These are phyloP conservation scores for Lampropteryx suffumata DNA, from an alignment of 2,888 invertebrate genomes.

Conservation along the genomic window DNA sequence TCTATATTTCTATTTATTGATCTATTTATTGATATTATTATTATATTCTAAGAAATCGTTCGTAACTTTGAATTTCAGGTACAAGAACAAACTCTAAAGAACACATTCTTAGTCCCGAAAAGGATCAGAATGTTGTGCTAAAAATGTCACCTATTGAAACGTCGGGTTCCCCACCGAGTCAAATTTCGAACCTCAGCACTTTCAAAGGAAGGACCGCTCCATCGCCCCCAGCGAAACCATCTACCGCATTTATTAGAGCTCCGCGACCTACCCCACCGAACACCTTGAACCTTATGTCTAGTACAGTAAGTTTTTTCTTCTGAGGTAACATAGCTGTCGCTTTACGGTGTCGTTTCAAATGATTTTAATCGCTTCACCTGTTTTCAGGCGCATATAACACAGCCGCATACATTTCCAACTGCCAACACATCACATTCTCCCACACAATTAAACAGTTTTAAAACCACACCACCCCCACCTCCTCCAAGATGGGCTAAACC, in stretches of 20 bases:
- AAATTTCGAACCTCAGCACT: conserved; percentile 83
- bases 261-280: conserved; percentile 92
- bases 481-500: conserved; percentile 94
- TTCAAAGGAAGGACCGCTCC: conserved; percentile 85
- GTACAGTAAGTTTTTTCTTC: conserved; percentile 67
- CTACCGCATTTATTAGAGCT: conserved; percentile 80
- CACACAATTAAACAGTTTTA: conserved; percentile 58
- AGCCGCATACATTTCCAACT: conserved; percentile 76
- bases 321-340: conserved; percentile 29
- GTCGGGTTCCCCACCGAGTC: conserved; percentile 76
- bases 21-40: neutral
- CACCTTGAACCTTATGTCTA: conserved; percentile 88
- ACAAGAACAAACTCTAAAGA: conserved; percentile 69
- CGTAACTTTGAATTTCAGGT: conserved; percentile 46
- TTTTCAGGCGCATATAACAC: conserved; percentile 83
- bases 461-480: conserved; percentile 90
- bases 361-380: conserved; percentile 63
- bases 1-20: too few relatives aligned
- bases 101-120: conserved; percentile 65
- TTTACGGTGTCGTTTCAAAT: conserved; percentile 54
- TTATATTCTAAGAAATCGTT: too few relatives aligned
- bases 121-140: conserved; percentile 86
- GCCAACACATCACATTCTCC: conserved; percentile 69
- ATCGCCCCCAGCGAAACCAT: conserved; percentile 77
- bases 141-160: conserved; percentile 88